Conservation (phyloP, 1,140 invertebrate genomes). For the Rhopalosiphum padi region DNA sequence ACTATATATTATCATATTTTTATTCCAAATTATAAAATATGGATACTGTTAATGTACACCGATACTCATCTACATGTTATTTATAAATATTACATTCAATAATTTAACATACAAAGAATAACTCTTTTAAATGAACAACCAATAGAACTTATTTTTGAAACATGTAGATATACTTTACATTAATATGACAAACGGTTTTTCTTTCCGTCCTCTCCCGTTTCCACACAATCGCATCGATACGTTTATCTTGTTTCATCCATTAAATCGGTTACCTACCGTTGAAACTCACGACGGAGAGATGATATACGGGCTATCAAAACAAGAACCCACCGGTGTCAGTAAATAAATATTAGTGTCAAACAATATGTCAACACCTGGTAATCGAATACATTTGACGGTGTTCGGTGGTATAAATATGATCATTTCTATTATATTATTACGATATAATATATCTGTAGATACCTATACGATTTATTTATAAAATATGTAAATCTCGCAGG, state of each 20-base stretch:
- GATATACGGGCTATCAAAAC: constrained; percentile 16
- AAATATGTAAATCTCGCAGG: constrained; percentile 27
- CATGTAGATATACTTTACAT: background rate
- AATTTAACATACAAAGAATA: too few species aligned
- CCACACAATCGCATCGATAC: background rate
- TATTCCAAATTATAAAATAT: too few species aligned
- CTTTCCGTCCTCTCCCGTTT: background rate
- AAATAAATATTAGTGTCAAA: constrained; percentile 30
- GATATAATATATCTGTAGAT: background rate
- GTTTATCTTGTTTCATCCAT: background rate
- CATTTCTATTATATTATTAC: constrained; percentile 26
- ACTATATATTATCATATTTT: too few species aligned
- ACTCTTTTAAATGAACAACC: too few species aligned
- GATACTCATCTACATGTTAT: too few species aligned
- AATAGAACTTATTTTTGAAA: background rate
- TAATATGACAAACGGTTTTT: background rate
- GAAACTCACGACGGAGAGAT: background rate
- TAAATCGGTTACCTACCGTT: background rate
- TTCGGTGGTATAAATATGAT: constrained; percentile 3
- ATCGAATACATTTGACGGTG: constrained; percentile 30
- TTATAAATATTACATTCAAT: too few species aligned
- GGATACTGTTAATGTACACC: too few species aligned
- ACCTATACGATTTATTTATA: background rate
- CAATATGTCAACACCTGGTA: constrained; percentile 47
- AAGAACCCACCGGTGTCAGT: background rate